Evolutionary conservation across 1,140 invertebrate species (phyloP).

Genomic region (Bombus superbus): DNA sequence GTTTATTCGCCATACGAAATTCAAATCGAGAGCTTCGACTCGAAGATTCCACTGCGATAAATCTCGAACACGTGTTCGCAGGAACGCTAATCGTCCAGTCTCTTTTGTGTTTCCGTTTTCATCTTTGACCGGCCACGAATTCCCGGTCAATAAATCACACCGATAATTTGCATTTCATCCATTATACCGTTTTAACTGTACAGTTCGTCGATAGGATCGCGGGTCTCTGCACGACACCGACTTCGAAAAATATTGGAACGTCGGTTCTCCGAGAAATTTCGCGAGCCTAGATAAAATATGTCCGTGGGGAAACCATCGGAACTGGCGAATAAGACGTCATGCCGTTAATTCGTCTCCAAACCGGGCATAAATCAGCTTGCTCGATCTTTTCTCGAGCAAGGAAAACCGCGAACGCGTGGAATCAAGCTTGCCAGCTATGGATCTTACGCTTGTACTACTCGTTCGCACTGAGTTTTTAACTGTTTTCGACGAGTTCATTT

Average conservation of each 20-base stretch:
- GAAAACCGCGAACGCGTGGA: neutral
- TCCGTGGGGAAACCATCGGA: too few species aligned
- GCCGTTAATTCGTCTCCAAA: constrained; percentile 36
- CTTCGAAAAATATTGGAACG: constrained; percentile 14
- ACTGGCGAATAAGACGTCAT: constrained; percentile 36
- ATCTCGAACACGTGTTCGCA: neutral
- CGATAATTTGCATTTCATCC: constrained; percentile 27
- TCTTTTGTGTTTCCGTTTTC: neutral
- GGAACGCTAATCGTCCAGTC: neutral
- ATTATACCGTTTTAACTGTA: constrained; percentile 47
- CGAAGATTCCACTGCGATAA: neutral
- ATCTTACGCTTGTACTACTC: neutral
- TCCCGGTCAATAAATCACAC: constrained; percentile 29
- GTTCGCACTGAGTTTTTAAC: too few species aligned
- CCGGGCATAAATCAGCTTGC: constrained; percentile 2
- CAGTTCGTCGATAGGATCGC: constrained; percentile 22
- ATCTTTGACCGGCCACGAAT: constrained; percentile 9
- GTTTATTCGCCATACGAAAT: too few species aligned
- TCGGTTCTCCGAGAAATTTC: constrained; percentile 24
- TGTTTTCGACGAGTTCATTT: neutral
- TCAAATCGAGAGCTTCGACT: too few species aligned
- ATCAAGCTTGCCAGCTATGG: neutral
- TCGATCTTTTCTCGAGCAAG: neutral
- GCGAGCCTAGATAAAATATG: neutral
- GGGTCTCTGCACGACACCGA: neutral